phyloP scores from a whole-genome alignment of 64 coral and sea anemone genomes.

The Anthopleura sola region DNA sequence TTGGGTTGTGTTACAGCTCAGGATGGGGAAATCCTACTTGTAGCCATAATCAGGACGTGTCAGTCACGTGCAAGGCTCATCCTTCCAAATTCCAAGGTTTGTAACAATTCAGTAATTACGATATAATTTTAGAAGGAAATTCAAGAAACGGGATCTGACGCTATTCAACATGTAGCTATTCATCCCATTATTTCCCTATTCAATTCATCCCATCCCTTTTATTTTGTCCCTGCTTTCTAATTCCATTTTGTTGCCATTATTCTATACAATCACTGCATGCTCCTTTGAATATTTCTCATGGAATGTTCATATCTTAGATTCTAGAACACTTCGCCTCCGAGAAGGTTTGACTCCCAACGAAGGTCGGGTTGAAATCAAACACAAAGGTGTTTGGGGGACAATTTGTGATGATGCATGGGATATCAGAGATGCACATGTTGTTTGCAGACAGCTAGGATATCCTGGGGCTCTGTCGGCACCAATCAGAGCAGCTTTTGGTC shows the following conservation, averaged over 20 bases:
- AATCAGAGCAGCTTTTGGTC: background rate
- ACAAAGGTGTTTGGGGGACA: conserved; percentile 33
- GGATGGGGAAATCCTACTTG: conserved; percentile 25
- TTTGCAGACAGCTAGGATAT: conserved; percentile 38
- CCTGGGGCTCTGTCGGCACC: conserved; percentile 14
- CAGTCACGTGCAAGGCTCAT: background rate
- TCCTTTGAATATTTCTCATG: background rate
- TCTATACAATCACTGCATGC: background rate
- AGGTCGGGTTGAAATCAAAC: conserved; percentile 40
- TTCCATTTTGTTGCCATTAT: background rate
- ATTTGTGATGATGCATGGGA: conserved; percentile 35
- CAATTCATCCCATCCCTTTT: too few species aligned
- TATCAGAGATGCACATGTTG: conserved; percentile 20
- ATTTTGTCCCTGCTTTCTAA: too few species aligned
- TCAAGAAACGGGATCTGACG: too few species aligned
- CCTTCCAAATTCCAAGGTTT: background rate
- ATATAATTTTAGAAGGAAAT: too few species aligned
- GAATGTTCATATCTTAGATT: background rate
- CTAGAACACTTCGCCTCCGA: background rate
- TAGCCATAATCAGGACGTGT: background rate
- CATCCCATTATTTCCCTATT: too few species aligned
- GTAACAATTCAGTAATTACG: background rate
- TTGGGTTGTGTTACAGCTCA: background rate
- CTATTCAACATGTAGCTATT: too few species aligned
- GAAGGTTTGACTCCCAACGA: conserved; percentile 9